phyloP scores from a whole-genome alignment of 2,113 vertebrate species.

The Edolisoma coerulescens region DNA sequence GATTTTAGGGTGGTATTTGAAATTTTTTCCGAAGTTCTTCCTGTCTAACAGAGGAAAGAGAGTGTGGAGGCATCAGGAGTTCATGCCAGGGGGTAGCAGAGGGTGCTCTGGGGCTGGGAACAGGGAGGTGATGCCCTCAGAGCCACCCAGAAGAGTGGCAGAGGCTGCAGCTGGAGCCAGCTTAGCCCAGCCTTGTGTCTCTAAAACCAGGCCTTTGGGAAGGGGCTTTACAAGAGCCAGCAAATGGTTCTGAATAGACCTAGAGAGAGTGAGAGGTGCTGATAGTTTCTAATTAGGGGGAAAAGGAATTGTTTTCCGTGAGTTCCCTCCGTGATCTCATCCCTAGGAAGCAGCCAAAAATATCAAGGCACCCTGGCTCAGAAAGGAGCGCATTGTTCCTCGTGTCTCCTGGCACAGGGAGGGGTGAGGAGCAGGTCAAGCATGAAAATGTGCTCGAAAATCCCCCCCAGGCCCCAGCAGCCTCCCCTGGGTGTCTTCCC shows the following conservation, averaged over 20 bases:
- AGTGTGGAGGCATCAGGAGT: background rate
- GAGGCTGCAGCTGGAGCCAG: background rate
- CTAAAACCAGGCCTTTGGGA: background rate
- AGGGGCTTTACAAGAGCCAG: background rate
- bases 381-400: background rate
- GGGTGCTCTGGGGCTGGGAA: background rate
- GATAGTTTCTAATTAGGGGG: background rate
- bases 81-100: background rate
- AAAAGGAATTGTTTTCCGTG: background rate
- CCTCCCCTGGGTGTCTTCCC: background rate
- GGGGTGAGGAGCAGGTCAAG: conserved; percentile 41
- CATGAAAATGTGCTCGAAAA: background rate
- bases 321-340: background rate
- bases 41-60: background rate
- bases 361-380: background rate
- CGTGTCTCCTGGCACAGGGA: background rate
- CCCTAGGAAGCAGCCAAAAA: background rate
- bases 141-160: background rate
- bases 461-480: background rate
- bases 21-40: background rate
- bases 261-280: background rate
- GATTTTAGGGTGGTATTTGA: background rate
- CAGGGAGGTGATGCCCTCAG: background rate
- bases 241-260: background rate
- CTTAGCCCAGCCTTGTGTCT: background rate